Conservation (phyloP, 1,140 invertebrate genomes). For the Gyrodactylus bullatarudis region DNA sequence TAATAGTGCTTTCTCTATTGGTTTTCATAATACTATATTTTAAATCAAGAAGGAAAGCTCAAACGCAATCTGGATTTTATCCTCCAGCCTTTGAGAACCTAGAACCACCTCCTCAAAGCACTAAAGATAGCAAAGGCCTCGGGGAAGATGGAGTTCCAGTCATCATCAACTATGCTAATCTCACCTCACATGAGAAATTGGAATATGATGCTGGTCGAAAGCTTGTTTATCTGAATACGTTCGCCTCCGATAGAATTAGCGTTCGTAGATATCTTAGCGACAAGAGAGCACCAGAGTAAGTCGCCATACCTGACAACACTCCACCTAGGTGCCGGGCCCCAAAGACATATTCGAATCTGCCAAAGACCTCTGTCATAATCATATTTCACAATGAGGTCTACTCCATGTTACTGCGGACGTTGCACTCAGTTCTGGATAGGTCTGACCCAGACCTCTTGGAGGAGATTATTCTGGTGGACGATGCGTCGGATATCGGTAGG, state of each 20-base stretch:
- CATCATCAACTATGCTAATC: neutral
- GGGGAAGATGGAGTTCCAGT: neutral
- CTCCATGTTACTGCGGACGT: conserved; percentile 41
- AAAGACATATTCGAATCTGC: too few species aligned
- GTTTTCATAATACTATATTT: too few species aligned
- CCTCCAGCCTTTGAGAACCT: neutral
- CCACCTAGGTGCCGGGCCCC: too few species aligned
- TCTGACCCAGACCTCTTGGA: conserved; percentile 39
- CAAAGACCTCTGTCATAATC: conserved; percentile 63
- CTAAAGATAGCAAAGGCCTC: neutral
- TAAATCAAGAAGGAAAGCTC: too few species aligned
- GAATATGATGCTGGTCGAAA: conserved; percentile 7
- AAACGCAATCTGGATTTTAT: neutral
- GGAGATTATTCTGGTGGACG: conserved; percentile 72
- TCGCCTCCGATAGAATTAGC: conserved; percentile 2
- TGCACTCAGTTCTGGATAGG: conserved; percentile 50
- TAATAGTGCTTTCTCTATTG: too few species aligned
- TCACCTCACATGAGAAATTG: neutral
- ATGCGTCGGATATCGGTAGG: conserved; percentile 57
- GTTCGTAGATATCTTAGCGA: neutral
- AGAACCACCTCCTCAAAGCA: neutral
- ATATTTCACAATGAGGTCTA: conserved; percentile 48
- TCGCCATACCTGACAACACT: too few species aligned
- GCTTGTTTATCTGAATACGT: neutral
- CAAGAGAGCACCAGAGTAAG: neutral